phyloP scores from a whole-genome alignment of 30 jellyfish, hydroid and myxozoan species.

The Aurelia aurita complex sp. Pacific region DNA sequence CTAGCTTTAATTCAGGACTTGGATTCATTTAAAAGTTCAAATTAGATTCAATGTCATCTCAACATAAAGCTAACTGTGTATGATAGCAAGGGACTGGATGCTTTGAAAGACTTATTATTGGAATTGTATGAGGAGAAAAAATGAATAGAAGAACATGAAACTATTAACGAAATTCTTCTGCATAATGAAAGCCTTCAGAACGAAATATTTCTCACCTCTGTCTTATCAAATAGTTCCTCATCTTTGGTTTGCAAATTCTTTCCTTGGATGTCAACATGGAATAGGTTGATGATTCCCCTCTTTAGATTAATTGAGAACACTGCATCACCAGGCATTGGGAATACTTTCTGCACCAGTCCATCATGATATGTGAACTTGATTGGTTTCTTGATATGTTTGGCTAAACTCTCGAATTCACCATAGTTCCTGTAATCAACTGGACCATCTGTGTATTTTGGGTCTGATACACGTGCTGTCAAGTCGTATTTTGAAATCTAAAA shows the following conservation, averaged over 20 bases:
- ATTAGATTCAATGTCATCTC: no score
- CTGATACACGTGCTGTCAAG: slow-evolving; percentile 46
- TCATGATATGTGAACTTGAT: slow-evolving; percentile 39
- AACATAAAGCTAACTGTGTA: no score
- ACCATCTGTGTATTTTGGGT: slow-evolving; percentile 64
- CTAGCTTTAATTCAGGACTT: no score
- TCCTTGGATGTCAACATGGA: slow-evolving; percentile 65
- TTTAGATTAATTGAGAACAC: slow-evolving; percentile 65
- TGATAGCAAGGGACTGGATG: no score
- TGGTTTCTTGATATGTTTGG: slow-evolving; percentile 32
- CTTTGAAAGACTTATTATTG: no score
- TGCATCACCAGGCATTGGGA: slow-evolving; percentile 46
- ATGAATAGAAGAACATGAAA: no score
- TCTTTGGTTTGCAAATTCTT: slow-evolving; percentile 32
- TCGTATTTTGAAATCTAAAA: slow-evolving; percentile 49
- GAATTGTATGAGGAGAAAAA: no score
- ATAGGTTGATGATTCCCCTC: slow-evolving; percentile 61
- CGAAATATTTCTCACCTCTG: slow-evolving; percentile 26
- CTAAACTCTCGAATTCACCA: slow-evolving; percentile 7
- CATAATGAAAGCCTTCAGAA: no score
- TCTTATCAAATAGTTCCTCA: slow-evolving; percentile 25
- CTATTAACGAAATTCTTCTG: no score
- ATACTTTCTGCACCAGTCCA: slow-evolving; percentile 51
- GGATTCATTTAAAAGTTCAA: no score
- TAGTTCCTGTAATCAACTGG: slow-evolving; percentile 10